Evolutionary conservation across 2,113 vertebrate genomes (phyloP), one percentile per base, ranked within the genome.

Genomic region (Tetraodon nigroviridis): DNA sequence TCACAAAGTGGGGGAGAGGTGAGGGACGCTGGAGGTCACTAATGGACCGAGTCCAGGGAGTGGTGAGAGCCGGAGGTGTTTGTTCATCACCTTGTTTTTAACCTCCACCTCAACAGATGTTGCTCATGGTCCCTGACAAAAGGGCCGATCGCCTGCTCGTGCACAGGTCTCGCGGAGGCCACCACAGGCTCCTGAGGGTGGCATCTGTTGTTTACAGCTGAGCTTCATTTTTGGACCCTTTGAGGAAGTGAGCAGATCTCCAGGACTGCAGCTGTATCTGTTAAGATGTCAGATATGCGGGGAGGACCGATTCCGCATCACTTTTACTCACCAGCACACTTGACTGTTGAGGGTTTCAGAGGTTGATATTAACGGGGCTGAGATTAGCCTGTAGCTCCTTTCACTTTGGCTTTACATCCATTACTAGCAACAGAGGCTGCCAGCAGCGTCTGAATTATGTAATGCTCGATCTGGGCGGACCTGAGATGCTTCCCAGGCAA

Each of bases 381-480:
- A 67, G 54, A 65, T 67, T 15, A 2, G 27, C 6, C 60, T 46
- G 0, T 2, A 42, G 3, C 17, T 29, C 51, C 50, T 42, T 54
- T 53, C 10, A 50, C 48, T 61, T 71, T 62, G 45, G 59, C 49
- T 48, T 59, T 7, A 21, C 57, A 52, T 59, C 61, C 71, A 83
- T 80, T 76, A 78, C 74, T 61, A 37, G 40, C 42, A 64, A 69
- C 24, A 58, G 42, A 51, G 16, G 22, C 66, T 53, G 48, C 51
- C 46, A 66, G 68, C 51, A 50, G 19, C 17, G 49, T 69, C 72
- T 86, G 76, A 82, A 83, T 85, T 80, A 86, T 86, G 76, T 76
- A 82, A 82, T 53, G 56, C 66, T 72, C 61, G 67, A 71, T 74
- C 74, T 55, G n/a, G n/a, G 64, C 18, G 69, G 64, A 81, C 63